phyloP scores from a whole-genome alignment of 2,888 invertebrate genomes.

The Boloria selene region DNA sequence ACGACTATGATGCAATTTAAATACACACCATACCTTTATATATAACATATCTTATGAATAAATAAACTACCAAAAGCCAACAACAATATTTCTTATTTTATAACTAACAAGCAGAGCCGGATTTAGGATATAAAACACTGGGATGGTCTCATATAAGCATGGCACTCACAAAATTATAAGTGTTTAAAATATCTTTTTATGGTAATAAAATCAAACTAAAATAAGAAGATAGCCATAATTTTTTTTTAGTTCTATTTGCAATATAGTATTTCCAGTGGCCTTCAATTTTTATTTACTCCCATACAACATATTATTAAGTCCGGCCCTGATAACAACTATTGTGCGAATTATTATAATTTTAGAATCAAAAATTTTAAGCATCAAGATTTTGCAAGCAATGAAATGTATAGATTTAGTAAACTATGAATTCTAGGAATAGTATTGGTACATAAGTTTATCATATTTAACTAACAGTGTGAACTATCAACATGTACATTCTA shows the following conservation, averaged over 20 bases:
- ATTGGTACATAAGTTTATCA: no score
- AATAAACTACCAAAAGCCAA: conserved; percentile 58
- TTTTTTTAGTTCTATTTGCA: no score
- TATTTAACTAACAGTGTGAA: no score
- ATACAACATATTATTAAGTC: no score
- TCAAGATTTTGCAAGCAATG: conserved; percentile 1
- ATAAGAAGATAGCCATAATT: no score
- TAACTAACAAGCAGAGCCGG: conserved; percentile 19
- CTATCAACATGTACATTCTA: no score
- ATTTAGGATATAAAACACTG: background rate
- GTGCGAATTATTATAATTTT: conserved; percentile 13
- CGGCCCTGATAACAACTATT: conserved; percentile 7
- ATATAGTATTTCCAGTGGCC: no score
- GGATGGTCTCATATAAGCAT: background rate
- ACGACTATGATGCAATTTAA: background rate
- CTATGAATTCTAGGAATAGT: background rate
- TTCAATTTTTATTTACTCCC: no score
- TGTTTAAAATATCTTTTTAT: no score
- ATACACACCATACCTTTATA: background rate
- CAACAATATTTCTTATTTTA: conserved; percentile 41
- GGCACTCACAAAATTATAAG: no score
- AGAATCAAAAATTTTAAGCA: background rate
- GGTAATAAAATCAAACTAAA: no score
- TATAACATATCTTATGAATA: conserved; percentile 41
- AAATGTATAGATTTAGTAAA: background rate